A percentile compares a stretch with the other conserved stretches of the same genome.
These are phyloP conservation scores for Spisula solida DNA, from an alignment of 2,888 invertebrate species.

Conservation along the genomic window DNA sequence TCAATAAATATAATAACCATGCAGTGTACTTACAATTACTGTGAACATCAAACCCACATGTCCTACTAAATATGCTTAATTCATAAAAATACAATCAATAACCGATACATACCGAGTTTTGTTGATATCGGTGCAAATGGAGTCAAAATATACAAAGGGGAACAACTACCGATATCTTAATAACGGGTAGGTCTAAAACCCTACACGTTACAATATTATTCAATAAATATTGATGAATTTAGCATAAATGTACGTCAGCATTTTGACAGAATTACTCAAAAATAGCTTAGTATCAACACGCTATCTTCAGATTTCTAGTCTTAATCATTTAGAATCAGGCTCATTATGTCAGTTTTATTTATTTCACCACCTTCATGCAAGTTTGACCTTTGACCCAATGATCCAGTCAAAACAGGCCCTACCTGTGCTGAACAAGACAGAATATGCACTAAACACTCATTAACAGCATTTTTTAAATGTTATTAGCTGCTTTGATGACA, in stretches of 20 bases:
- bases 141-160: no score
- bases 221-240: neutral
- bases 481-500: neutral
- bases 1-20: no score
- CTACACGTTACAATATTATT: no score
- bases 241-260: neutral
- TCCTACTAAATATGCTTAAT: no score
- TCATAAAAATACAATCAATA: no score
- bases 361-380: neutral
- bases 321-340: neutral
- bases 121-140: no score
- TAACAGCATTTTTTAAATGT: neutral
- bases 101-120: no score
- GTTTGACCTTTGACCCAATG: constrained; percentile 23
- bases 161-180: no score
- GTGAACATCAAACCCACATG: no score
- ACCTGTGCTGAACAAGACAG: neutral
- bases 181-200: no score
- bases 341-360: neutral
- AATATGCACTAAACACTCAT: neutral
- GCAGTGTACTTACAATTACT: no score
- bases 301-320: neutral
- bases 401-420: neutral
- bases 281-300: neutral
- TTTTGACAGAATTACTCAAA: neutral